Percentiles rank a stretch among this genome's conserved stretches.
Conservation (phyloP, 2,113 vertebrate genomes). For the Orientallactaga bullata region DNA sequence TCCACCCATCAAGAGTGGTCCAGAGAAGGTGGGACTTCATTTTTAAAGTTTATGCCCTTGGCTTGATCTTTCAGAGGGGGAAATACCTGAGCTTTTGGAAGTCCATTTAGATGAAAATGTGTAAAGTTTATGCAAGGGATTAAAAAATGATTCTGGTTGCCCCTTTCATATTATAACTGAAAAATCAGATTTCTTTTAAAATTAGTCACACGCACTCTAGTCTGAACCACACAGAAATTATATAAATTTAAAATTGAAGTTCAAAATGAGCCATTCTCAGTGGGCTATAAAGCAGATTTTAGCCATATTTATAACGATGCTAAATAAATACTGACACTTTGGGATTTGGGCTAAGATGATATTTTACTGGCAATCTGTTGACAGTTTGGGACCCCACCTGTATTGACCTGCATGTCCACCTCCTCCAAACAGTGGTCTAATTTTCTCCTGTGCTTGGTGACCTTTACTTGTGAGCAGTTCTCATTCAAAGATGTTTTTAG, state of each 20-base stretch:
- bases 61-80: not conserved
- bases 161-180: not conserved
- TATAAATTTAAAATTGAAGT: not conserved
- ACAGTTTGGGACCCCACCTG: too few relatives aligned
- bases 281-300: not conserved
- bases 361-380: not conserved
- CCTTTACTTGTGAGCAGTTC: too few relatives aligned
- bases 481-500: too few relatives aligned
- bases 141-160: not conserved
- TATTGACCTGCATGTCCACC: too few relatives aligned
- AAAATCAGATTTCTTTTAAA: constrained; percentile 43
- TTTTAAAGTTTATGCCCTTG: not conserved
- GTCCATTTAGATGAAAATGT: not conserved
- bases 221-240: not conserved
- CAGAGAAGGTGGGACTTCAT: fast-evolving
- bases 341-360: not conserved
- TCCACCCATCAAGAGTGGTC: fast-evolving
- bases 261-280: not conserved
- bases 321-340: not conserved
- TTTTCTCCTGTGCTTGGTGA: too few relatives aligned
- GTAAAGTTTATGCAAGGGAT: not conserved
- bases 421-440: too few relatives aligned
- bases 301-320: not conserved
- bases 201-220: not conserved
- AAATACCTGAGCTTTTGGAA: not conserved